Conservation (phyloP, 1,140 invertebrate genomes). For the Patella vulgata region DNA sequence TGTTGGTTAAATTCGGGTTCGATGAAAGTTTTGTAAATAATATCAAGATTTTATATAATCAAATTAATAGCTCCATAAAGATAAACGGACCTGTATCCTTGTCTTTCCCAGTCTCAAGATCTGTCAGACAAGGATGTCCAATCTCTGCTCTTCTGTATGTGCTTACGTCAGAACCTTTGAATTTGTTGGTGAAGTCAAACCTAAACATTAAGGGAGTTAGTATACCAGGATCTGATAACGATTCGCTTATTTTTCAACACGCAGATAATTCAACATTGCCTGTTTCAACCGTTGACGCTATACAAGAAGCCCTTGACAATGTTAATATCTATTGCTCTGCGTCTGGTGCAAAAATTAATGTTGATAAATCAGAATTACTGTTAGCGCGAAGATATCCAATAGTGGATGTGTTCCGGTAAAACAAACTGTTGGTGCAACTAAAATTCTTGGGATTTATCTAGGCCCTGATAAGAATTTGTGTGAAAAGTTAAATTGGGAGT, state of each 20-base stretch:
- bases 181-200: too few species aligned
- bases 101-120: constrained; percentile 22
- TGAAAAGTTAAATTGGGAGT: constrained; percentile 7
- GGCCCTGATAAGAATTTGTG: constrained; percentile 1
- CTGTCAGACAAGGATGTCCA: constrained; percentile 27
- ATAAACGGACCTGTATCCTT: constrained; percentile 19
- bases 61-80: constrained; percentile 14
- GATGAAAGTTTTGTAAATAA: constrained; percentile 6
- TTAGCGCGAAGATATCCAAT: background rate
- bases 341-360: constrained; percentile 18
- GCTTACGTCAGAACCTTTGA: constrained; percentile 7
- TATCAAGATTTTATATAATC: background rate
- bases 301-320: background rate
- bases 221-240: too few species aligned
- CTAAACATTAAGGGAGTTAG: too few species aligned
- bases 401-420: background rate
- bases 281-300: background rate
- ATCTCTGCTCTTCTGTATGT: constrained; percentile 25
- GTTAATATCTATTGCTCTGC: constrained; percentile 10
- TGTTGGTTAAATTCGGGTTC: constrained; percentile 8
- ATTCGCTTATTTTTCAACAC: too few species aligned
- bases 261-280: too few species aligned
- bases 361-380: constrained; percentile 16
- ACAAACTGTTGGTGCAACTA: background rate
- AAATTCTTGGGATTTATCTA: constrained; percentile 11